A percentile compares a stretch with the other conserved stretches of the same genome.
These are phyloP conservation scores for Drosophila quinaria DNA, from an alignment of 2,888 invertebrate species.

Conservation along the genomic window DNA sequence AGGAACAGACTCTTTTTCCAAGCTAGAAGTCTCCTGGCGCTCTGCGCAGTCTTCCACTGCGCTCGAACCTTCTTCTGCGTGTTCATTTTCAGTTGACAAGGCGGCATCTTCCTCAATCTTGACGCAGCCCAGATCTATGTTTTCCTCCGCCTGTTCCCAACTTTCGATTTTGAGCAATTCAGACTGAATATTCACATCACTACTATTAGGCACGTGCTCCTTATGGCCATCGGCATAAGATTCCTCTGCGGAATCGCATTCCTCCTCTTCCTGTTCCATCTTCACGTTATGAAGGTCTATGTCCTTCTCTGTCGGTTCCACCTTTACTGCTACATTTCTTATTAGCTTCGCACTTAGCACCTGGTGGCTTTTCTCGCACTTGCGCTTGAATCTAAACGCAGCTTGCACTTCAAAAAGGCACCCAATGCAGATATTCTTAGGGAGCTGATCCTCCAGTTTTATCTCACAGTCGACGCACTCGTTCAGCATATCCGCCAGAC, in stretches of 20 bases:
- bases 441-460: constrained; percentile 29
- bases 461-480: constrained; percentile 39
- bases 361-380: constrained; percentile 36
- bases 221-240: background rate
- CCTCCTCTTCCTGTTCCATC: background rate
- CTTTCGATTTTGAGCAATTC: constrained; percentile 39
- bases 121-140: constrained; percentile 35
- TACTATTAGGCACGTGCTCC: background rate
- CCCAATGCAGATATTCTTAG: constrained; percentile 33
- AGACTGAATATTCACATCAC: constrained; percentile 12
- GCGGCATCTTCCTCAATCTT: constrained; percentile 28
- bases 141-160: constrained; percentile 26
- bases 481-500: constrained; percentile 29
- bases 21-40: background rate
- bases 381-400: constrained; percentile 47
- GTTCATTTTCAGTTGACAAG: background rate
- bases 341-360: constrained; percentile 14
- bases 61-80: background rate
- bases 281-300: constrained; percentile 1
- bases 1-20: background rate
- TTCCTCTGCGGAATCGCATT: background rate
- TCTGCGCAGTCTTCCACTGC: background rate
- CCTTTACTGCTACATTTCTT: background rate
- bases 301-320: background rate
- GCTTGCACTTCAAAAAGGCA: constrained; percentile 43